These are phyloP conservation scores for Brachionichthys hirsutus DNA, from an alignment of 2,113 vertebrate genomes.

Conservation along the genomic window DNA sequence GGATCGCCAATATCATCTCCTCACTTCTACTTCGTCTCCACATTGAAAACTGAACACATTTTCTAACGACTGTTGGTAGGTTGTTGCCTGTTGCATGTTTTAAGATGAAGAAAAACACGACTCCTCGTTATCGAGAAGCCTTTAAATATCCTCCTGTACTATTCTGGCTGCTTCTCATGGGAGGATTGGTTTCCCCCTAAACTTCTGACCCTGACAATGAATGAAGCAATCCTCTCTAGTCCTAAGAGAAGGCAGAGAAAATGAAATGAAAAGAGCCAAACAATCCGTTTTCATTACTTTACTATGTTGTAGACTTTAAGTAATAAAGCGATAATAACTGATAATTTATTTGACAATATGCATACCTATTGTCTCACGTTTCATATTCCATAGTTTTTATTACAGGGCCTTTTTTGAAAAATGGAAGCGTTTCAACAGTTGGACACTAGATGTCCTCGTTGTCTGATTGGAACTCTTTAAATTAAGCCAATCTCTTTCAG, in stretches of 20 bases:
- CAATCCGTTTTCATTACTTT: no score
- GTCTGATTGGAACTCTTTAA: neutral
- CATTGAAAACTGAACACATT: neutral
- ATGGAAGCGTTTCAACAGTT: neutral
- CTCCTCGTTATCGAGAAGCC: slow-evolving; percentile 58
- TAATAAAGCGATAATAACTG: neutral
- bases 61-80: slow-evolving; percentile 11
- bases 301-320: no score
- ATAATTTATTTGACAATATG: neutral
- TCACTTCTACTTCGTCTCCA: neutral
- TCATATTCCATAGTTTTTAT: no score
- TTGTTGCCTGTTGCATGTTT: slow-evolving; percentile 16
- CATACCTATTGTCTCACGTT: no score
- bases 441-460: slow-evolving; percentile 55
- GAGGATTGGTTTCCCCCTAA: slow-evolving; percentile 57
- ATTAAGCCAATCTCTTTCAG: neutral
- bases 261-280: neutral
- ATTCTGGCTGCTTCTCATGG: slow-evolving; percentile 29
- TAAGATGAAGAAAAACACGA: slow-evolving; percentile 33
- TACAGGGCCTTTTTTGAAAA: no score
- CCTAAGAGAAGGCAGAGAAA: neutral
- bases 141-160: slow-evolving; percentile 66
- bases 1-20: no score
- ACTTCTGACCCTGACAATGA: slow-evolving; percentile 57
- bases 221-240: slow-evolving; percentile 24